Conservation (phyloP, 2,113 vertebrate species). For the Tragelaphus scriptus region DNA sequence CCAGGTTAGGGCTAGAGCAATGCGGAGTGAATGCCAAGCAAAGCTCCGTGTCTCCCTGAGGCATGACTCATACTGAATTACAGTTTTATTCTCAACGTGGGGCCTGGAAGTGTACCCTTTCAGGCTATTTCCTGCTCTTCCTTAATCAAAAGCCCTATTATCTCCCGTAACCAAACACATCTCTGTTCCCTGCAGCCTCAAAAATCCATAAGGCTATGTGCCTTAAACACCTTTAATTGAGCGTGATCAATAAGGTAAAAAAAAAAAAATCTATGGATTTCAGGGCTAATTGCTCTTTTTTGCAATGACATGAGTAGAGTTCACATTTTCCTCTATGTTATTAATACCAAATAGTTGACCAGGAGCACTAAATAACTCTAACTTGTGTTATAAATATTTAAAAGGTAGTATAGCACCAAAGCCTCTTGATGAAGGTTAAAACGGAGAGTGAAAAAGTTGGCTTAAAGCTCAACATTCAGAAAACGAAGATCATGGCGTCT, state of each 20-base stretch:
- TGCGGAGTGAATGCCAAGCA: accelerated
- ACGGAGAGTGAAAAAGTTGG: too few relatives aligned
- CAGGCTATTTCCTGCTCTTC: not conserved
- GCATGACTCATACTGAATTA: accelerated
- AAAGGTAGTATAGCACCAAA: too few relatives aligned
- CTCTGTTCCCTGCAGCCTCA: not conserved
- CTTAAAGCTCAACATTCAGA: too few relatives aligned
- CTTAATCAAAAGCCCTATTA: not conserved
- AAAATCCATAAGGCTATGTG: not conserved
- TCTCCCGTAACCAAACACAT: not conserved
- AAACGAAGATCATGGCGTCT: too few relatives aligned
- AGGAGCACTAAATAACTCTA: not conserved
- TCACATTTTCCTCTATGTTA: not conserved
- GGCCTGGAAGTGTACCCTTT: not conserved
- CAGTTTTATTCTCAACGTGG: not conserved
- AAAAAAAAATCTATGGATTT: not conserved
- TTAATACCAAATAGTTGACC: not conserved
- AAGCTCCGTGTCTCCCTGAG: not conserved
- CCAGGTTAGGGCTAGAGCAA: too few relatives aligned
- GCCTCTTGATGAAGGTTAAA: too few relatives aligned
- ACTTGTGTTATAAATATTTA: not conserved
- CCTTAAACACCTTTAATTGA: not conserved
- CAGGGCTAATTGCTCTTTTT: not conserved
- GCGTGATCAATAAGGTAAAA: not conserved
- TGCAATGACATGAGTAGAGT: not conserved